Evolutionary conservation across 2,888 invertebrate species (phyloP).

Genomic region (Cenopis cana): DNA sequence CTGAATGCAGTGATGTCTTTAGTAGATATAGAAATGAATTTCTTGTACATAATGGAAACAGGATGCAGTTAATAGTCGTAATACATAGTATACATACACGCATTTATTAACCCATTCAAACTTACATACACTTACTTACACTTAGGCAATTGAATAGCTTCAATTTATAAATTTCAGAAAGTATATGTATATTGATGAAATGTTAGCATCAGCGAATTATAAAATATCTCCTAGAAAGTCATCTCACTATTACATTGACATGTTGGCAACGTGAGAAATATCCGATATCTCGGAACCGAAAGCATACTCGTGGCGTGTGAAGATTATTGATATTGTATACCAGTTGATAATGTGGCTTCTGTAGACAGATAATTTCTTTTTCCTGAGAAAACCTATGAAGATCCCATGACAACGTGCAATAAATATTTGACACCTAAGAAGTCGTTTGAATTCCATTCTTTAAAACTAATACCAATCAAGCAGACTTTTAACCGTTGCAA

Average conservation of each 20-base stretch:
- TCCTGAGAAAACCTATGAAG: slow-evolving; percentile 28
- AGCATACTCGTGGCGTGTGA: slow-evolving; percentile 62
- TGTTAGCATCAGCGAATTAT: background rate
- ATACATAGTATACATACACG: background rate
- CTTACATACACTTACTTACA: background rate
- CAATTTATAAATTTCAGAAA: background rate
- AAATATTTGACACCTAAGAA: slow-evolving; percentile 30
- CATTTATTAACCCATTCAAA: background rate
- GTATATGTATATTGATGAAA: background rate
- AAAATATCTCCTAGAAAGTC: slow-evolving; percentile 13
- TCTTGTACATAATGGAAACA: slow-evolving; percentile 13
- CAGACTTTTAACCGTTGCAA: slow-evolving; percentile 74
- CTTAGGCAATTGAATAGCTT: background rate
- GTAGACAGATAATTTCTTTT: slow-evolving; percentile 52
- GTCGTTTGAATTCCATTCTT: slow-evolving; percentile 46
- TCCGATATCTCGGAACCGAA: slow-evolving; percentile 58
- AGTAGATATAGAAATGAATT: slow-evolving; percentile 29
- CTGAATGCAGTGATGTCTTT: slow-evolving; percentile 36
- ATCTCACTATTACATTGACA: slow-evolving; percentile 49
- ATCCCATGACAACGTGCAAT: background rate
- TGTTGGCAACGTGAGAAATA: slow-evolving; percentile 66
- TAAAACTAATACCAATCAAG: slow-evolving; percentile 61
- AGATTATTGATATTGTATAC: slow-evolving; percentile 62
- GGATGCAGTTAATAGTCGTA: background rate
- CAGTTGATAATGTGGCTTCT: slow-evolving; percentile 54